These are phyloP conservation scores for Metacarcinus magister DNA, from an alignment of 2,888 invertebrate species.

Conservation along the genomic window DNA sequence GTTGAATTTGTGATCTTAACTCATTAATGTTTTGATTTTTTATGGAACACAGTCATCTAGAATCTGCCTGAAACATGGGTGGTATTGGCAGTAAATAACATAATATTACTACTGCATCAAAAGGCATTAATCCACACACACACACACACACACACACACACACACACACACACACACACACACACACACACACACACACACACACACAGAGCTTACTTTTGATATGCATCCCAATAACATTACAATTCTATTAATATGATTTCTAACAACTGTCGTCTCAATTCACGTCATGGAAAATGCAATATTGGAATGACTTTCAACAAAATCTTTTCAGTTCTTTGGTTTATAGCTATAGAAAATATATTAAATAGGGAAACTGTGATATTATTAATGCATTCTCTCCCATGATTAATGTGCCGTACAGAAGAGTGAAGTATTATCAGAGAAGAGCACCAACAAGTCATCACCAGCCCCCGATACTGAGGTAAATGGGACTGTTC, in stretches of 20 bases:
- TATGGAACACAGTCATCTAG: background rate
- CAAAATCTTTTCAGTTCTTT: background rate
- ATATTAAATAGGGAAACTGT: background rate
- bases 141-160: background rate
- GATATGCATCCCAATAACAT: background rate
- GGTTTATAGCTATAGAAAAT: background rate
- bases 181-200: too few species aligned
- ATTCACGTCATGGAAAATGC: background rate
- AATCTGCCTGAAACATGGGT: background rate
- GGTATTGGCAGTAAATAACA: background rate
- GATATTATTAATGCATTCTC: background rate
- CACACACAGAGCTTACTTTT: background rate
- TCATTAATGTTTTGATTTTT: background rate
- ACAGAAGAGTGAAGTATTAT: constrained; percentile 53
- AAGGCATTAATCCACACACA: background rate
- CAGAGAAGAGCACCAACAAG: constrained; percentile 30
- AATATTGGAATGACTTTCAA: background rate
- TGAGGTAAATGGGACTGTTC: constrained; percentile 70
- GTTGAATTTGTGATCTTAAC: background rate
- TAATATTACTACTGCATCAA: background rate
- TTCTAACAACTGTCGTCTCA: background rate
- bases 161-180: too few species aligned
- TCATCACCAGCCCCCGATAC: background rate
- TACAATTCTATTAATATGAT: background rate
- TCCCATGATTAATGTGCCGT: background rate